Conservation (phyloP, 2,888 invertebrate genomes). For the Amaurobius ferox region DNA sequence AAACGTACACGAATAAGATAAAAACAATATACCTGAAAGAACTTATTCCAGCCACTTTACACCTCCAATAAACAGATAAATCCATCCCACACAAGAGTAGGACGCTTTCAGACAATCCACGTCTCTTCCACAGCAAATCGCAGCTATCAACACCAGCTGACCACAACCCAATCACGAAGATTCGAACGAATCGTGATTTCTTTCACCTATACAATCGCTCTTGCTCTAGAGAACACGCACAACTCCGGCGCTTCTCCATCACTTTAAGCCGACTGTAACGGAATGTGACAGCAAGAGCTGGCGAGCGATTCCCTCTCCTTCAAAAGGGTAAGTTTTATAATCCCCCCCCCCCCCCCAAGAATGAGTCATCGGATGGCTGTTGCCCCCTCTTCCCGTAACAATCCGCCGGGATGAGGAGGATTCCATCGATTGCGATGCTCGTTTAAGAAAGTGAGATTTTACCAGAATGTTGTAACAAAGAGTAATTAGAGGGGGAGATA, state of each 20-base stretch:
- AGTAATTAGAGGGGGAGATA: neutral
- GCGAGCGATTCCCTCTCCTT: constrained; percentile 10
- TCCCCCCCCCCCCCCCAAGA: constrained; percentile 4
- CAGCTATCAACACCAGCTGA: neutral
- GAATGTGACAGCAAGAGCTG: constrained; percentile 48
- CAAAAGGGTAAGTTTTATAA: neutral
- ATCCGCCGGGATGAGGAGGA: neutral
- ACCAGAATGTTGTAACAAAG: neutral
- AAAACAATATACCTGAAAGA: too few relatives aligned
- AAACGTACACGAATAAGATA: too few relatives aligned
- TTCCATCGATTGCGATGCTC: constrained; percentile 8
- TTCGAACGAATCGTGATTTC: neutral
- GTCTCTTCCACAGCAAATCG: neutral
- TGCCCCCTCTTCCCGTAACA: neutral
- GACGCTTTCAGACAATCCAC: too few relatives aligned
- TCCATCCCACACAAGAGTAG: too few relatives aligned
- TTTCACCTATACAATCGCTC: neutral
- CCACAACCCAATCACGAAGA: constrained; percentile 5
- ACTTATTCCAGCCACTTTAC: too few relatives aligned
- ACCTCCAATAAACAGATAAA: too few relatives aligned
- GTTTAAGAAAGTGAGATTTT: neutral
- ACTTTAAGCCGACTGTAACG: constrained; percentile 55
- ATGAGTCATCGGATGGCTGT: constrained; percentile 18
- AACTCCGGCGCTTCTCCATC: constrained; percentile 24
- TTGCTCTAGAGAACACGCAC: neutral